Conservation (phyloP, 1,140 invertebrate genomes). For the Microplitis demolitor region DNA sequence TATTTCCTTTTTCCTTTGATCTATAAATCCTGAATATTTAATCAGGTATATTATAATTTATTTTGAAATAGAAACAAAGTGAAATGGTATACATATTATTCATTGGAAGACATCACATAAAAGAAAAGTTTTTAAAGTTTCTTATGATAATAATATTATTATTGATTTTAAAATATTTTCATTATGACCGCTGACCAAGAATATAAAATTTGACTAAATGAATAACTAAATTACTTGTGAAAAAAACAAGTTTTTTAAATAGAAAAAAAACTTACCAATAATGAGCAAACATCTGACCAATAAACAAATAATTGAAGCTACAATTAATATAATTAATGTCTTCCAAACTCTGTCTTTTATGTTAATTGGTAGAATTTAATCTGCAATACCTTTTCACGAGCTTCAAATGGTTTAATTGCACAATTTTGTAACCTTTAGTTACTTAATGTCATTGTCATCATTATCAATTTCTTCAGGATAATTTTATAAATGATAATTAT, state of each 20-base stretch:
- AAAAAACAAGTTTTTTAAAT: not conserved
- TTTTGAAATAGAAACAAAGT: not conserved
- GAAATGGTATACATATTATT: not conserved
- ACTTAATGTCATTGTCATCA: not conserved
- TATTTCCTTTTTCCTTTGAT: not conserved
- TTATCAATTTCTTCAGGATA: not conserved
- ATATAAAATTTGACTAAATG: not conserved
- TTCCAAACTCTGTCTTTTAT: not conserved
- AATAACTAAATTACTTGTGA: not conserved
- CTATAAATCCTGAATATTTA: not conserved
- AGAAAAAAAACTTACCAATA: not conserved
- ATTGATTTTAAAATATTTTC: too few species aligned
- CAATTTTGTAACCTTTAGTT: slow-evolving; percentile 21
- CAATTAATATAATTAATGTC: not conserved
- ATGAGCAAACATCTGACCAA: not conserved
- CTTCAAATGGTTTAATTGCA: slow-evolving; percentile 27
- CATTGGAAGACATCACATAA: not conserved
- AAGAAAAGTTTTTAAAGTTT: not conserved
- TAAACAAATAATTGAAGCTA: not conserved
- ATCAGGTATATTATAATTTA: not conserved
- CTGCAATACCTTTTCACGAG: slow-evolving; percentile 16
- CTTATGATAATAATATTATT: not conserved
- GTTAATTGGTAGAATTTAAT: not conserved
- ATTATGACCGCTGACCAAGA: too few species aligned
- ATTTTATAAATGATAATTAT: not conserved